Evolutionary conservation across 1,140 invertebrate genomes (phyloP), one percentile per base, ranked within the genome.

Genomic region (Gryon sp.): DNA sequence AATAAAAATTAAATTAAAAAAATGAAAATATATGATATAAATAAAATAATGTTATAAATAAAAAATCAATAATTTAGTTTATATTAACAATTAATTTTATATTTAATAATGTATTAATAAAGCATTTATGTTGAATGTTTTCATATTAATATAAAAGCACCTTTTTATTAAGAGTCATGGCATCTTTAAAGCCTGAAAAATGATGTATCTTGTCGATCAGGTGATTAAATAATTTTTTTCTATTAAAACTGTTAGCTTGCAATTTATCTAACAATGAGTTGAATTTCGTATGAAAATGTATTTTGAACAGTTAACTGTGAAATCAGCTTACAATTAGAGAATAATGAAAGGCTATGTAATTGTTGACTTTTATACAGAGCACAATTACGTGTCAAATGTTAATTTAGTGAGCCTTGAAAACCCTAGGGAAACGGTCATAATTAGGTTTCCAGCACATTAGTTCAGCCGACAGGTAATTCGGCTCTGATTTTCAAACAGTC

Each of bases 401-500:
- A 80, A 82, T 80, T 80, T 53, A 70, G 73, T 76, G 65, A 70
- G 50, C 65, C 76, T 79, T 65, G 75, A 72, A 73, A 76, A 80
- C 65, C 26, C 48, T 80, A 55, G 77, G 70, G 66, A 72, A 69
- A 78, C 20, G 63, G 34, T 60, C 57, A 66, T 78, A 81, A 81
- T 76, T 78, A 73, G 76, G 65, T 80, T 81, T 73, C 76, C 69
- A 59, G 77, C 48, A 70, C 78, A 78, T 80, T 80, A 81, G 55
- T 69, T 34, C 57, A 22, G 69, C 66, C 50, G 62, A 59, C 46
- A 79, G 46, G 53, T 57, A 34, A 46, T 53, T 32, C 30, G 43
- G 48, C 46, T 65, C 52, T 65, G 66, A 76, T 65, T 76, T 70
- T 63, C 43, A 52, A 62, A 48, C 36, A 43, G 30, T 43, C 11